Base-by-base conservation (phyloP, 2,113 vertebrate genomes). In the Ptyas mucosa region DNA sequence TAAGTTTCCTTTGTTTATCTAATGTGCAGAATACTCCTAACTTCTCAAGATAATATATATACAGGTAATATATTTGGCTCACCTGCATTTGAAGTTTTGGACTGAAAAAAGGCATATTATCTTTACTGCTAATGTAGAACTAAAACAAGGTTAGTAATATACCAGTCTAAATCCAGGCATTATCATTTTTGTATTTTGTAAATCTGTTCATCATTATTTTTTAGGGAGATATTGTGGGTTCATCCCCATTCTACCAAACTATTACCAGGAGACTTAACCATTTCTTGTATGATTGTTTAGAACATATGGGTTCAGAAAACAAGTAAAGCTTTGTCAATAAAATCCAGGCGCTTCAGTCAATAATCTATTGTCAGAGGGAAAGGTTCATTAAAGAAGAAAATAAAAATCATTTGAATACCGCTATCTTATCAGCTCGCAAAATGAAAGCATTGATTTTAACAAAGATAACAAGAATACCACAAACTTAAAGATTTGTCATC, bases 331-430 rank as follows among this genome's bases (percentile, higher is more conserved):
- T 92, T 92, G 88, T 85, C 92, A 92, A 89, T 92, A 92, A 92
- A 89, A 92, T 92, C 58, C 64, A 85, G 69, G 88, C 53, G 5
- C 69, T n/a, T 89, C 69, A 26, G 88, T 92, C 92, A 92, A 92
- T 92, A 92, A 85, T 92, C 92, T 89, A 89, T 92, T 92, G 92
- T 89, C 92, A 92, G 29, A 92, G 69, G 92, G 88, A 92, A 89
- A 92, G 54, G 43, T 58, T 92, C 88, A 89, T 92, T 92, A 92
- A 85, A 75, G 92, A 20, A 85, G 69, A 92, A 81, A 81, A 39
- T 39, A 43, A 81, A 81, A 85, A 92, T 89, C 43, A 58, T 54
- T 92, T 58, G 53, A 89, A 54, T 92, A 58, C 88, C 14, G 89
- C 54, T 88, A 89, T 92, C 53, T 88, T 92, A 92, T 51, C 86